These are phyloP conservation scores for Cassiopea xamachana DNA, from an alignment of 30 jellyfish, hydroid and myxozoan species.

Conservation along the genomic window DNA sequence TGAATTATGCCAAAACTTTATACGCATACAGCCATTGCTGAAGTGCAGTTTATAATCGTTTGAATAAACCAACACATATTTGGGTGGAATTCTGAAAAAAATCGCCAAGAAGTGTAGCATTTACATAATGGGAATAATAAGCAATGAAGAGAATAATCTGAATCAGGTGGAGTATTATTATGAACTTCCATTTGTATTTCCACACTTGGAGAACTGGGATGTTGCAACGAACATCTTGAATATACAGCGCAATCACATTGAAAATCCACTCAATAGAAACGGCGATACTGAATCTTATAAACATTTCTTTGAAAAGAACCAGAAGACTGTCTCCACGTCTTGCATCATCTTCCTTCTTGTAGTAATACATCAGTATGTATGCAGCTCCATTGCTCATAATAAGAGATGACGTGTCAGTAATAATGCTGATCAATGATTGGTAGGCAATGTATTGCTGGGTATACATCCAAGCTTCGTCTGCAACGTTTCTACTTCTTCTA, in stretches of 20 bases:
- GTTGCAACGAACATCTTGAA: not conserved
- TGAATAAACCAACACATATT: not conserved
- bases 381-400: slow-evolving; percentile 27
- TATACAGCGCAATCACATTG: slow-evolving; percentile 4
- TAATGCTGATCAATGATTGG: slow-evolving; percentile 22
- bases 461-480: not conserved
- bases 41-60: not conserved
- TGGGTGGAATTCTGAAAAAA: not conserved
- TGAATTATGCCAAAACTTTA: too few species aligned
- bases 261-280: slow-evolving; percentile 15
- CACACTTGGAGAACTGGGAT: slow-evolving; percentile 27
- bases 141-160: slow-evolving; percentile 8
- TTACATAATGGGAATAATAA: slow-evolving; percentile 11
- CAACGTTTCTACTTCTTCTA: not conserved
- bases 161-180: not conserved
- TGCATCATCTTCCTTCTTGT: slow-evolving; percentile 4
- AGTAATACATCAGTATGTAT: slow-evolving; percentile 17
- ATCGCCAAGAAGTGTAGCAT: not conserved
- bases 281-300: slow-evolving; percentile 25
- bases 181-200: slow-evolving; percentile 39
- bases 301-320: slow-evolving; percentile 2
- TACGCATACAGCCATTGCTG: too few species aligned
- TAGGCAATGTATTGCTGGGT: slow-evolving; percentile 8
- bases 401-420: slow-evolving; percentile 28
- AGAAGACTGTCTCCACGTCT: slow-evolving; percentile 11